A percentile compares a stretch with the other conserved stretches of the same genome.
These are phyloP conservation scores for Spinus olivaceus DNA, from an alignment of 2,797 vertebrate species.

Conservation along the genomic window DNA sequence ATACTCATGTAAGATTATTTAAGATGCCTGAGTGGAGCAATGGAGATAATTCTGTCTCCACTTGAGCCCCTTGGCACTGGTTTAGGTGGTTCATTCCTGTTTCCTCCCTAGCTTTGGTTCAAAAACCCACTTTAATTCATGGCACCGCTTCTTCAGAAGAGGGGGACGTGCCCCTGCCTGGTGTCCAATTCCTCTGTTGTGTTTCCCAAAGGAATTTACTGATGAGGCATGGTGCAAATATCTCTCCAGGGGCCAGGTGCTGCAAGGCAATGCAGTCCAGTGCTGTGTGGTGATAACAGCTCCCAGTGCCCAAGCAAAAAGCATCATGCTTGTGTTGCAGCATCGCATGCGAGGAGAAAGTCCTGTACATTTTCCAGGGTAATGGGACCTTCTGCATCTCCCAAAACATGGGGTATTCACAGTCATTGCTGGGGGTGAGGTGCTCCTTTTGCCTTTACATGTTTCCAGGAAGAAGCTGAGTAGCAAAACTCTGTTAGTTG, in stretches of 20 bases:
- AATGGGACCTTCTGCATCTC: not conserved
- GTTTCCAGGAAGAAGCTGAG: not conserved
- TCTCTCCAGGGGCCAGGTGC: not conserved
- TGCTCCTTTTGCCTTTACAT: not conserved
- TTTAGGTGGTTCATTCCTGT: not conserved
- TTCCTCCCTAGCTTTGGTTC: not conserved
- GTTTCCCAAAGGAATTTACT: not conserved
- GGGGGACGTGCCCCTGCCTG: not conserved
- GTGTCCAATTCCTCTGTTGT: not conserved
- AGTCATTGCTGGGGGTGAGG: not conserved
- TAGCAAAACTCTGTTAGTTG: not conserved
- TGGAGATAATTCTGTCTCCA: not conserved
- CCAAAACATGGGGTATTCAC: not conserved
- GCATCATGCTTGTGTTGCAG: fast-evolving
- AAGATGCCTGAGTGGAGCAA: not conserved
- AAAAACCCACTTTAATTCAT: not conserved
- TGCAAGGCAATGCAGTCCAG: not conserved
- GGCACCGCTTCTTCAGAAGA: not conserved
- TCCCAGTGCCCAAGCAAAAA: not conserved
- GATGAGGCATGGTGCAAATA: not conserved
- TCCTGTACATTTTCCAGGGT: not conserved
- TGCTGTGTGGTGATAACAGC: not conserved
- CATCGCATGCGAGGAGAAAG: not conserved
- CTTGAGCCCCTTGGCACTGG: not conserved
- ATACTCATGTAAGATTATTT: not conserved